phyloP scores from a whole-genome alignment of 2,797 vertebrate species.

The Lagocephalus sceleratus region DNA sequence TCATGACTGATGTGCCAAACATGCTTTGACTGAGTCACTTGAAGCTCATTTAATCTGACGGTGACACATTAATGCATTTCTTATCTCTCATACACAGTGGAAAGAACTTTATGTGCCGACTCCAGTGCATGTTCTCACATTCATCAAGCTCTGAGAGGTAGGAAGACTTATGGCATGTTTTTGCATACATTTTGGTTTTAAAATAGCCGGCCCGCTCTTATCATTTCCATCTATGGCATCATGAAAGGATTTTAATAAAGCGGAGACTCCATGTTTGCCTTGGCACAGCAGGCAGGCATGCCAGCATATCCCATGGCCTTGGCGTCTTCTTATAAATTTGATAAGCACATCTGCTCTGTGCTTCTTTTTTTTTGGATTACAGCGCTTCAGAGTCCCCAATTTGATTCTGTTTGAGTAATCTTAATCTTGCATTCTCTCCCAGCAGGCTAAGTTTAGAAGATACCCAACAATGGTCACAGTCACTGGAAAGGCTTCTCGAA shows the following conservation, averaged over 20 bases:
- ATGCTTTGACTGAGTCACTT: conserved; percentile 28
- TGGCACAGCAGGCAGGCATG: conserved; percentile 43
- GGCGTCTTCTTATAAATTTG: conserved; percentile 42
- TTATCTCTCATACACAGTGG: conserved; percentile 64
- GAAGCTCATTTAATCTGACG: conserved; percentile 33
- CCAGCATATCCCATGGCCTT: conserved; percentile 42
- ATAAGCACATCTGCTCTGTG: conserved; percentile 47
- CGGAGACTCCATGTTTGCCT: conserved; percentile 64
- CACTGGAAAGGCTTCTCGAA: conserved; percentile 81
- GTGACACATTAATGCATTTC: conserved; percentile 36
- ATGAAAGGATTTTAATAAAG: conserved; percentile 64
- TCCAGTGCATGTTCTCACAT: conserved; percentile 78
- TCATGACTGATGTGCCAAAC: conserved; percentile 27
- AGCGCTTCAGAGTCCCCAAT: conserved; percentile 32
- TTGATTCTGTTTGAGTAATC: conserved; percentile 51
- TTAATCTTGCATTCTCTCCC: conserved; percentile 54
- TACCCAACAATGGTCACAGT: conserved; percentile 84
- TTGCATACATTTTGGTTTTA: conserved; percentile 68
- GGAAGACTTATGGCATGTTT: conserved; percentile 61
- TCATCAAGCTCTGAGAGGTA: conserved; percentile 75
- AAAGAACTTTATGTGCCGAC: conserved; percentile 80
- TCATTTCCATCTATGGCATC: conserved; percentile 72
- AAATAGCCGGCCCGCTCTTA: conserved; percentile 57
- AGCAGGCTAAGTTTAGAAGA: conserved; percentile 84
- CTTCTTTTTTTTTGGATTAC: conserved; percentile 19